Evolutionary conservation across 2,113 vertebrate species (phyloP), one percentile per base, ranked within the genome.

Genomic region (Nibea coibor): DNA sequence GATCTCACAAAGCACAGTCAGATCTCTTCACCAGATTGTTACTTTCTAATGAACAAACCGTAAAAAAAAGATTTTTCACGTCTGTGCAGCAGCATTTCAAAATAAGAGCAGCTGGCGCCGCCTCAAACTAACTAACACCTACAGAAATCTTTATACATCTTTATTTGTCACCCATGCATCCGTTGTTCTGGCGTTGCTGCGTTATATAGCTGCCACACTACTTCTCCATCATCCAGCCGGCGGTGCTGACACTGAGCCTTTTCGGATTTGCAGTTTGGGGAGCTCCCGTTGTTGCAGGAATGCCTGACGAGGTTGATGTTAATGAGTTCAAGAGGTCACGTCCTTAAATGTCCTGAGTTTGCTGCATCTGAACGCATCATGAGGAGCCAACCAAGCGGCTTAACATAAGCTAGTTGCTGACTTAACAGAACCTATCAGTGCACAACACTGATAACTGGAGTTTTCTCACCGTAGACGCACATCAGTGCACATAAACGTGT

Each of bases 71-170:
- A 57, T 45, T 43, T 54, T 61, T 12, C 47, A 28, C n/a, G 31
- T 28, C 24, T 26, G 24, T 12, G 20, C 48, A 5, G 48, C 14
- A n/a, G 10, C 11, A 26, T 80, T 67, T 81, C 43, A 68, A 67
- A 82, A 64, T 58, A 42, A 58, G 47, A 76, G 66, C 75, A 45
- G 35, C 56, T 56, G 10, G 19, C 2, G 0, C 26, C 0, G 39
- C 56, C 56, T 80, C 0, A 11, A n/a, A 39, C 26, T 1, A 26
- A 70, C 22, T 64, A 28, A 3, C 58, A 66, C 70, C 42, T 24
- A 54, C 71, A 50, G 35, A 71, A 24, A 45, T 12, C 19, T 54
- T 72, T 43, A 45, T 57, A 71, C 64, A 58, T 53, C 19, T 0
- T 54, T 56, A 2, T 7, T 17, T 54, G 53, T 74, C 54, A 57